Conservation (phyloP, 1,140 invertebrate genomes). For the Atta colombica region DNA sequence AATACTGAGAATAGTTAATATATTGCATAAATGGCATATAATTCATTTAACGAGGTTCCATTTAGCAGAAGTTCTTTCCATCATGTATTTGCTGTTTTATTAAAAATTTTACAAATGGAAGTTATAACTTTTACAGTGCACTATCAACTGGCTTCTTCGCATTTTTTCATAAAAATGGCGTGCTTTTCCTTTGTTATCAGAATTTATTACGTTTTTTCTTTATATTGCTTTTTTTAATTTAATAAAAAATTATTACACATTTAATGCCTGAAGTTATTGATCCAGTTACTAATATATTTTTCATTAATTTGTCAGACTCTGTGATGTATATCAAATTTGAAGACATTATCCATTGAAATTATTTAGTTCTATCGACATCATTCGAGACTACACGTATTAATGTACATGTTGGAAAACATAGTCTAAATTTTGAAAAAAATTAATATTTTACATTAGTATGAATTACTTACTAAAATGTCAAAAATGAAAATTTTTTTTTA, state of each 20-base stretch:
- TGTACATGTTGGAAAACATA: no score
- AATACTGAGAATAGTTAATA: not conserved
- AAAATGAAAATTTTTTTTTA: no score
- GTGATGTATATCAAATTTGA: no score
- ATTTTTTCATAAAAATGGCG: conserved; percentile 37
- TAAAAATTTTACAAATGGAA: conserved; percentile 48
- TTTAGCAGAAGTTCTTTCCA: conserved; percentile 46
- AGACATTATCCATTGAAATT: no score
- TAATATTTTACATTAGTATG: no score
- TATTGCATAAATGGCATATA: conserved; percentile 37
- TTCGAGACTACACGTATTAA: no score
- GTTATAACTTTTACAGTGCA: conserved; percentile 49
- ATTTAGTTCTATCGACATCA: no score
- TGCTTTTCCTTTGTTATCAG: conserved; percentile 29
- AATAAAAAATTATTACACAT: conserved; percentile 7
- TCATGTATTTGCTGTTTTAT: conserved; percentile 60
- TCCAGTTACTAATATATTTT: not conserved
- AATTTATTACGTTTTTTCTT: conserved; percentile 41
- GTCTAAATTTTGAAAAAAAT: no score
- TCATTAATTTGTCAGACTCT: not conserved
- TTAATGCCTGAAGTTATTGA: not conserved
- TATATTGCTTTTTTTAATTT: not conserved
- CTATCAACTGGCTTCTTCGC: conserved; percentile 57
- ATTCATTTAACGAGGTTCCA: conserved; percentile 47
- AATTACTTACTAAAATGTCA: no score